Evolutionary conservation across 2,113 vertebrate species (phyloP), one percentile per base, ranked within the genome.

Genomic region (Lamprologus callipterus): DNA sequence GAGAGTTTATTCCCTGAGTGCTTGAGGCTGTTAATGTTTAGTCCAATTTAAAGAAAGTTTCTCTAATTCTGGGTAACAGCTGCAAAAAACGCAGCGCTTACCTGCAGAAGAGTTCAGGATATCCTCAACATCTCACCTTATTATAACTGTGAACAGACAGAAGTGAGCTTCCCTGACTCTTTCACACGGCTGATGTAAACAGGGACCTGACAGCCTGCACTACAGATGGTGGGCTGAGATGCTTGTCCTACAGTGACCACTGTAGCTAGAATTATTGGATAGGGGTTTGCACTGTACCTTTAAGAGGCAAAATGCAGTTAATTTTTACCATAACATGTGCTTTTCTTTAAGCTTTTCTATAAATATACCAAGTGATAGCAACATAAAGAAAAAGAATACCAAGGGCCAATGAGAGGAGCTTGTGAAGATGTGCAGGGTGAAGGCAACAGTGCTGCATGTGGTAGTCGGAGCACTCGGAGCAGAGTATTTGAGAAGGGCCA

Each of bases 71-170:
- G 28, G 58, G 5, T 2, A 63, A 60, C 57, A 33, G 57, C 5
- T 17, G 16, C 57, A 33, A 33, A 33, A 63, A 63, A 31, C 1
- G 9, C 58, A 63, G 28, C 3, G 3, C 58, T 63, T 7, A 33
- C 58, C 28, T 33, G 16, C 16, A 63, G 28, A 60, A 0, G 16
- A 33, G 17, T 0, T 65, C 60, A 35, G 17, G 60, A 65, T n/a
- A 37, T 65, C 4, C 33, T 35, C 17, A 65, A 12, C 31, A 65
- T 0, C 31, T 65, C 60, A 2, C 0, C 19, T 65, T 37, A 9
- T 7, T 37, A 65, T n/a, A 7, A 65, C 60, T 37, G 33, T 65
- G 0, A 37, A 5, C 26, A 31, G 31, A 65, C 9, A 65, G 31
- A n/a, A 12, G 31, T 65, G 60, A 65, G 31, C 60, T 65, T 65